Evolutionary conservation across 2,888 invertebrate genomes (phyloP), one percentile per base, ranked within the genome.

Genomic region (Pachliopta kotzebuea): DNA sequence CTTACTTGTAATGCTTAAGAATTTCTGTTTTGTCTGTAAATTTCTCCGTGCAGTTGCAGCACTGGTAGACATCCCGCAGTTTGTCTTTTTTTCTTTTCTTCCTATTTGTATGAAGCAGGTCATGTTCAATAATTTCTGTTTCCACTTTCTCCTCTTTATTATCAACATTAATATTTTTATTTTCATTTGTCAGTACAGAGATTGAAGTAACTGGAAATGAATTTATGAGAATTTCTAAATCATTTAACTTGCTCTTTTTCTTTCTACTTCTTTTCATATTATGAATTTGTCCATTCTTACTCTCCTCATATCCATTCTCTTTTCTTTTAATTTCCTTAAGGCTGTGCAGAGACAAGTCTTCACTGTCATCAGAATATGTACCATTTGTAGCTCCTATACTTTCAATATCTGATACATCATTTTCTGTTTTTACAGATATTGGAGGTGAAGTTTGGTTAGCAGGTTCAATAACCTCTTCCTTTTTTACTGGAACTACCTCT

Each of bases 1-100:
- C 59, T 67, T 73, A 92, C 92, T 82, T 88, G 71, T 92, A 92
- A 74, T 92, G 92, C 50, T 81, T 75, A 24, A 91, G 65, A 74
- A 90, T 83, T 11, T 84, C 83, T 2, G 56, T 71, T 53, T 77
- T 76, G 1, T 71, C 78, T 57, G 68, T 78, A 62, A 78, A 85
- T 69, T 82, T 82, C 20, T 71, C 69, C 61, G 88, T 81, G 69
- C 92, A 92, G 23, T 90, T 83, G 62, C 92, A 92, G 69, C 92
- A 92, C 66, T 83, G 75, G 66, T 76, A 84, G 2, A 68, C 56
- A 18, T 69, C 69, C 50, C 66, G 62, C 1, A 62, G 63, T 24
- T 64, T 65, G 14, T 65, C 61, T 18, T 14, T 42, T 24, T 45
- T 62, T 50, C 29, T 60, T 7, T 11, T 26, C 42, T 57, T 66